phyloP scores from a whole-genome alignment of 1,140 invertebrate genomes.

The Habropoda laboriosa region DNA sequence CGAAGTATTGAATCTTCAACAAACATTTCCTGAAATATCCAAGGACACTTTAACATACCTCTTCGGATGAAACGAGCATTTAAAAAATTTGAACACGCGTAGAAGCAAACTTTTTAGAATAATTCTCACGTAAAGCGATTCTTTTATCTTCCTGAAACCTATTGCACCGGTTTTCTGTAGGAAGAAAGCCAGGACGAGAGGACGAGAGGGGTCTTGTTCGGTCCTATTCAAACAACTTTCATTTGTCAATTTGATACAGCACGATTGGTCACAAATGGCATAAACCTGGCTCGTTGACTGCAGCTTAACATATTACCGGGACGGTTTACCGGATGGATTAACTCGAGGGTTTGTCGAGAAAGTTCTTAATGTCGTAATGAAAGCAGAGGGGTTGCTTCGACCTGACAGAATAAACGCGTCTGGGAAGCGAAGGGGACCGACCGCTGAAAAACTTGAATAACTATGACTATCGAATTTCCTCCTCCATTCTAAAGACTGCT shows the following conservation, averaged over 20 bases:
- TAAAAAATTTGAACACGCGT: too few relatives aligned
- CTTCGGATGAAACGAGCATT: too few relatives aligned
- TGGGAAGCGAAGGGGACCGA: constrained; percentile 47
- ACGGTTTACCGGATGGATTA: constrained; percentile 64
- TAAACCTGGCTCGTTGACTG: constrained; percentile 39
- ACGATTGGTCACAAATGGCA: constrained; percentile 34
- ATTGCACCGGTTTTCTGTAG: too few relatives aligned
- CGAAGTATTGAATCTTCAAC: too few relatives aligned
- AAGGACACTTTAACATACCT: too few relatives aligned
- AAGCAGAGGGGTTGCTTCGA: constrained; percentile 53
- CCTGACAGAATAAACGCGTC: constrained; percentile 44
- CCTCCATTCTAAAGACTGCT: constrained; percentile 55
- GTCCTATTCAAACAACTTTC: not conserved
- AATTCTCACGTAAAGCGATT: too few relatives aligned
- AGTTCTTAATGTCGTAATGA: constrained; percentile 68
- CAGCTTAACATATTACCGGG: constrained; percentile 32
- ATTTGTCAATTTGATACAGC: constrained; percentile 25
- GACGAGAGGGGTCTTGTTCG: not conserved
- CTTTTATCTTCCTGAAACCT: too few relatives aligned
- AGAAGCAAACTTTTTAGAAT: too few relatives aligned
- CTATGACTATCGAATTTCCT: constrained; percentile 48
- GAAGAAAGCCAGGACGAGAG: not conserved
- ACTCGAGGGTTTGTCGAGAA: constrained; percentile 66
- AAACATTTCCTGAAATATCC: too few relatives aligned
- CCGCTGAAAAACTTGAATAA: constrained; percentile 66